phyloP scores from a whole-genome alignment of 2,888 invertebrate genomes.

The Watsonalla cultraria region DNA sequence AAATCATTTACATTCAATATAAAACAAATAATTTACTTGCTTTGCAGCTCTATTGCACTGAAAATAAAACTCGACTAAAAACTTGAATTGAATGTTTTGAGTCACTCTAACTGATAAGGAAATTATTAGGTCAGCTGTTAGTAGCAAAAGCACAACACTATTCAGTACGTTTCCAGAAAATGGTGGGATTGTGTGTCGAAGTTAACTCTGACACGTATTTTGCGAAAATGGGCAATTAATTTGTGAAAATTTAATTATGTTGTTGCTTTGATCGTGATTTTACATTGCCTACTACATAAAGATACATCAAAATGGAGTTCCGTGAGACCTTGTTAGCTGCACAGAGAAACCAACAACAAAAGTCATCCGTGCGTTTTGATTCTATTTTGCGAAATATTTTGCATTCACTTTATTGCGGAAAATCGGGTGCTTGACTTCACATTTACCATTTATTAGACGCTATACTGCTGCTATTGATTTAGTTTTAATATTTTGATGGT shows the following conservation, averaged over 20 bases:
- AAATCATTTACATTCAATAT: too few relatives aligned
- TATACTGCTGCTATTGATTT: too few relatives aligned
- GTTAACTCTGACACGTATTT: conserved; percentile 71
- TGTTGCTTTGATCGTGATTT: conserved; percentile 20
- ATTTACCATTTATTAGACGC: too few relatives aligned
- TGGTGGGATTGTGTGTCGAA: conserved; percentile 66
- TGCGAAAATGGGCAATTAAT: conserved; percentile 55
- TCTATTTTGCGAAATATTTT: conserved; percentile 26
- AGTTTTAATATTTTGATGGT: not conserved
- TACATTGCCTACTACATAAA: conserved; percentile 9
- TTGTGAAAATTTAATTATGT: conserved; percentile 46
- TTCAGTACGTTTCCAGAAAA: conserved; percentile 76
- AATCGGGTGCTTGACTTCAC: not conserved
- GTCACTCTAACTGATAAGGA: too few relatives aligned
- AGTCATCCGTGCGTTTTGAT: conserved; percentile 69
- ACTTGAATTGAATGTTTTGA: too few relatives aligned
- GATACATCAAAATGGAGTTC: conserved; percentile 59
- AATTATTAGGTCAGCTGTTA: not conserved
- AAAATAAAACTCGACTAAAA: too few relatives aligned
- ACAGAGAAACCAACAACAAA: conserved; percentile 75
- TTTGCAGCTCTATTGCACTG: too few relatives aligned
- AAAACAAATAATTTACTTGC: too few relatives aligned
- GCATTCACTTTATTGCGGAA: conserved; percentile 10
- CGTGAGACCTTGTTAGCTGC: conserved; percentile 71
- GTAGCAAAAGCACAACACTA: conserved; percentile 16